Evolutionary conservation across 2,888 invertebrate genomes (phyloP), one percentile per base, ranked within the genome.

Genomic region (Iselma pallidipennis): DNA sequence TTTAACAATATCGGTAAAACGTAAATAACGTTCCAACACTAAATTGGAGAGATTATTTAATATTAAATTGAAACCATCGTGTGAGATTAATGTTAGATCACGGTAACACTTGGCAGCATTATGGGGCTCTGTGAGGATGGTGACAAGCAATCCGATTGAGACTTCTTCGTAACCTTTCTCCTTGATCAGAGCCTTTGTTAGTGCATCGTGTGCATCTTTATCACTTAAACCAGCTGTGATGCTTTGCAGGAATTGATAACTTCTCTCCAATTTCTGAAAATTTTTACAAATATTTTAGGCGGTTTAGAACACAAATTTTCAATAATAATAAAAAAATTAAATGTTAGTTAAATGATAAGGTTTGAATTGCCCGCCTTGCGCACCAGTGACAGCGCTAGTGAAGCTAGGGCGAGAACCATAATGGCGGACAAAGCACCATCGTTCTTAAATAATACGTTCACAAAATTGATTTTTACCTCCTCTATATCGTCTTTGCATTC

Each of bases 151-250:
- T 55, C 97, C 98, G 69, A 96, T 83, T 57, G 94, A 95, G 63
- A 96, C 91, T 76, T 98, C 97, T 81, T 98, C 97, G 84, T 96
- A 95, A 76, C 91, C 92, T 74, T 87, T 88, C 68, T 92, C 92
- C 82, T 95, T 94, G 78, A 93, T 90, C 68, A 95, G 92, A 66
- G 94, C 91, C 81, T 91, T 93, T 78, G 94, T 95, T 54, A 97
- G 86, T 28, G 91, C 91, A 81, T 97, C 96, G 80, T 96, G 96
- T 74, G 93, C 90, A 83, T 97, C 96, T 78, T 96, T 93, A 77
- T 97, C 97, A 74, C 94, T 95, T 74, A 94, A 87, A 71, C 94
- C 95, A 69, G 88, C 86, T 62, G 90, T 90, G 73, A 95, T 84
- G 73, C 87, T 88, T 82, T 91, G 91, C 67, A 96, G 86, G 77